A percentile compares a stretch with the other conserved stretches of the same genome.
phyloP scores from a whole-genome alignment of 2,888 invertebrate genomes.

The Balanococcus diminutus region DNA sequence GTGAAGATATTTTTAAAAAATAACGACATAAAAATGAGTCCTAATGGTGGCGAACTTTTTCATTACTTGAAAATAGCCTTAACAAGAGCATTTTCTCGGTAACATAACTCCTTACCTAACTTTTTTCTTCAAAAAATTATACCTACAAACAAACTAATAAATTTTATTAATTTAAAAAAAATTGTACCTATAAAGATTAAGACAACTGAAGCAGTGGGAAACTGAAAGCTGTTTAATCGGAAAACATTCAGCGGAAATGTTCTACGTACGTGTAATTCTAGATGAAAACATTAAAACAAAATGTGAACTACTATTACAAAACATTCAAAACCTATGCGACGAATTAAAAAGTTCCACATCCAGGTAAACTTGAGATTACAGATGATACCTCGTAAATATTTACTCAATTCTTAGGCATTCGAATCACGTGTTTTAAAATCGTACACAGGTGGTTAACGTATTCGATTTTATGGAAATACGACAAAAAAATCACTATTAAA shows the following conservation, averaged over 20 bases:
- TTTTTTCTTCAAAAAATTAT: background rate
- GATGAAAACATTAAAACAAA: constrained; percentile 21
- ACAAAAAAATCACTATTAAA: constrained; percentile 36
- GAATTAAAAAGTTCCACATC: background rate
- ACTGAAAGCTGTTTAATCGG: background rate
- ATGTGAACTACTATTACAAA: background rate
- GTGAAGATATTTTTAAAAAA: constrained; percentile 15
- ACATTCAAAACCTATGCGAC: constrained; percentile 16
- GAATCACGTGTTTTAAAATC: background rate
- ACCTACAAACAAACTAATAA: too few relatives aligned
- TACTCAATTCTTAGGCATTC: too few relatives aligned
- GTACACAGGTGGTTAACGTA: constrained; percentile 34
- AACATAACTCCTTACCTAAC: too few relatives aligned
- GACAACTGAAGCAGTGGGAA: constrained; percentile 14
- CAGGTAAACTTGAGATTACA: background rate
- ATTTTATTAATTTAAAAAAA: too few relatives aligned
- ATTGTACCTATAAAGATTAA: constrained; percentile 1
- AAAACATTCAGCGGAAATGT: constrained; percentile 2
- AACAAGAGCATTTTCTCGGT: constrained; percentile 5
- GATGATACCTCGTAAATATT: background rate
- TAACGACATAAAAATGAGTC: constrained; percentile 6
- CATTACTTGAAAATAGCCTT: constrained; percentile 31
- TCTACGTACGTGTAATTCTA: constrained; percentile 23
- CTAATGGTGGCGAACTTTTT: constrained; percentile 33
- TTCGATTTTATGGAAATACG: constrained; percentile 44